These are phyloP conservation scores for Eupithecia dodoneata DNA, from an alignment of 2,888 invertebrate species.

Conservation along the genomic window DNA sequence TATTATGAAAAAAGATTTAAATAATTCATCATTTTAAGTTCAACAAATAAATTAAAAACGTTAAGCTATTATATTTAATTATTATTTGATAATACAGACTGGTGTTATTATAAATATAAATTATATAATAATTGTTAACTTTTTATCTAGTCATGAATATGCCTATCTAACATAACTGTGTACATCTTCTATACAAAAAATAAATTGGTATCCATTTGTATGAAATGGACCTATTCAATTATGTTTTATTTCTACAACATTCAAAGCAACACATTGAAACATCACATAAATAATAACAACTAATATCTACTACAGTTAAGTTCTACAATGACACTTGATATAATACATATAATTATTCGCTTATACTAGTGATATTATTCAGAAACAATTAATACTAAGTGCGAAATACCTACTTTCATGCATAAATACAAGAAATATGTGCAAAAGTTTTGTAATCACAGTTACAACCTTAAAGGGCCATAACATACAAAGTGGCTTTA, in stretches of 20 bases:
- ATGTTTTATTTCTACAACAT: conserved; percentile 17
- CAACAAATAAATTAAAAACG: not conserved
- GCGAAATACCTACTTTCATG: not conserved
- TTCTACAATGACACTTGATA: conserved; percentile 14
- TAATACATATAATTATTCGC: not conserved
- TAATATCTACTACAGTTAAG: not conserved
- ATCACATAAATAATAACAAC: conserved; percentile 9
- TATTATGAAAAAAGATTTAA: not conserved
- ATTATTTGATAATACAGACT: not conserved
- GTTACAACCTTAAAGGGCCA: not conserved
- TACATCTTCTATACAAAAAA: conserved; percentile 31
- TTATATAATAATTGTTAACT: not conserved
- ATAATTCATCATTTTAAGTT: not conserved
- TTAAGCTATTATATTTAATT: not conserved
- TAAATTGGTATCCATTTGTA: conserved; percentile 17
- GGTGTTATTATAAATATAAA: not conserved
- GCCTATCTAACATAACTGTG: conserved; percentile 26
- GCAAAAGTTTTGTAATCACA: not conserved
- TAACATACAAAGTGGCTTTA: not conserved
- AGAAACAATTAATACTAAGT: conserved; percentile 10
- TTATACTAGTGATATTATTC: conserved; percentile 26
- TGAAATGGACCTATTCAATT: conserved; percentile 12
- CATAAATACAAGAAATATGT: conserved; percentile 1
- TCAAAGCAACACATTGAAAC: not conserved
- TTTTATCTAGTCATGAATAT: conserved; percentile 17